Percentiles rank a stretch among this genome's conserved stretches.
These are phyloP conservation scores for Eupithecia abbreviata DNA, from an alignment of 2,888 invertebrate species.

Conservation along the genomic window DNA sequence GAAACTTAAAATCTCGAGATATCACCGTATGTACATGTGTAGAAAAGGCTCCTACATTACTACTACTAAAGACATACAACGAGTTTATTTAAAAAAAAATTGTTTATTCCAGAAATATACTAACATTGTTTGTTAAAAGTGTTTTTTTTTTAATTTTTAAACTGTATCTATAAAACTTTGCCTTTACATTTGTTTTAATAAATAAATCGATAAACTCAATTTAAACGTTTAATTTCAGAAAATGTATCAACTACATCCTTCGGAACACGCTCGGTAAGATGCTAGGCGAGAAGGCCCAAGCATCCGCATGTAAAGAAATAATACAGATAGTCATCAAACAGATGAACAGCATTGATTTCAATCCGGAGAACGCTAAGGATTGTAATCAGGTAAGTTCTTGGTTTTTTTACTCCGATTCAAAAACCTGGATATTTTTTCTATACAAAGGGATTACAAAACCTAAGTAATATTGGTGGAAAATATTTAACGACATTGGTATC, in stretches of 20 bases:
- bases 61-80: no score
- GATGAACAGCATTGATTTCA: slow-evolving; percentile 97
- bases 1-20: background rate
- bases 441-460: no score
- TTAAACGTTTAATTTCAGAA: slow-evolving; percentile 80
- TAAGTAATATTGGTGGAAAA: no score
- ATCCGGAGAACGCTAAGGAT: slow-evolving; percentile 95
- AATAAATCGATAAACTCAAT: background rate
- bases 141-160: no score
- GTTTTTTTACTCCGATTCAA: no score
- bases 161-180: no score
- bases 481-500: no score
- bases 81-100: no score
- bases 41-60: background rate
- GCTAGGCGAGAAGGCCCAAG: slow-evolving; percentile 98
- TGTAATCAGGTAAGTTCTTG: slow-evolving; percentile 85
- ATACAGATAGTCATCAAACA: slow-evolving; percentile 95
- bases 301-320: slow-evolving; percentile 97
- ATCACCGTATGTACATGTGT: background rate
- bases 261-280: slow-evolving; percentile 96
- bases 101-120: no score
- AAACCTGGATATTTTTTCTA: no score
- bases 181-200: no score
- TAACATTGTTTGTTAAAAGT: no score
- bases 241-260: slow-evolving; percentile 97